phyloP scores from a whole-genome alignment of 2,888 invertebrate genomes.

The Papilio protenor region DNA sequence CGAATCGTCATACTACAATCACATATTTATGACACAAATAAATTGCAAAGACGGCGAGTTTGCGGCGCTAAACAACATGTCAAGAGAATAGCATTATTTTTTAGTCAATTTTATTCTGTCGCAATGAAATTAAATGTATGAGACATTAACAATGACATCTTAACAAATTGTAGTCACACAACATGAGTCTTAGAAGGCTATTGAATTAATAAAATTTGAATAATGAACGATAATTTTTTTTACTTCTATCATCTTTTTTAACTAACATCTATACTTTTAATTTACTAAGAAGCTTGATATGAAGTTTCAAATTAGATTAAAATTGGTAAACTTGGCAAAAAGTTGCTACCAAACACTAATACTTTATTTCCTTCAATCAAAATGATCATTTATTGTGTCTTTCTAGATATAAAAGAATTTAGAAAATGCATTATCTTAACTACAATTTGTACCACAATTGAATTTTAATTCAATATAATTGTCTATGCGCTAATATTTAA shows the following conservation, averaged over 20 bases:
- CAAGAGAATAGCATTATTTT: conserved; percentile 65
- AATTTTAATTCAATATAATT: conserved; percentile 4
- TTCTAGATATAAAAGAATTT: background rate
- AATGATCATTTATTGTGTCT: background rate
- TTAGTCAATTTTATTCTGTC: conserved; percentile 46
- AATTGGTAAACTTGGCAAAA: background rate
- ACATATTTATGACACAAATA: conserved; percentile 39
- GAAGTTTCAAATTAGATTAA: background rate
- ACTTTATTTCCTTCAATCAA: background rate
- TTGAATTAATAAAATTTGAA: conserved; percentile 7
- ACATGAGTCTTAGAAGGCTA: background rate
- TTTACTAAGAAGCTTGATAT: conserved; percentile 10
- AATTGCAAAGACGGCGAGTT: conserved; percentile 52
- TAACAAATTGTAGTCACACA: conserved; percentile 19
- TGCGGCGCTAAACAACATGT: conserved; percentile 61
- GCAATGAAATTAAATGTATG: conserved; percentile 34
- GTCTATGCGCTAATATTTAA: conserved; percentile 4
- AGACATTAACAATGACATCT: conserved; percentile 42
- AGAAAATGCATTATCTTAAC: background rate
- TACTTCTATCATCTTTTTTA: background rate
- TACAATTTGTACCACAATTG: conserved; percentile 22
- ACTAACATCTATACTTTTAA: background rate
- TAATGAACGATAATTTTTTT: background rate
- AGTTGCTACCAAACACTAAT: conserved; percentile 8
- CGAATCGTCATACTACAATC: conserved; percentile 25